Percentiles rank a stretch among this genome's conserved stretches.
phyloP scores from a whole-genome alignment of 2,888 invertebrate species.

The Linyphia triangularis region DNA sequence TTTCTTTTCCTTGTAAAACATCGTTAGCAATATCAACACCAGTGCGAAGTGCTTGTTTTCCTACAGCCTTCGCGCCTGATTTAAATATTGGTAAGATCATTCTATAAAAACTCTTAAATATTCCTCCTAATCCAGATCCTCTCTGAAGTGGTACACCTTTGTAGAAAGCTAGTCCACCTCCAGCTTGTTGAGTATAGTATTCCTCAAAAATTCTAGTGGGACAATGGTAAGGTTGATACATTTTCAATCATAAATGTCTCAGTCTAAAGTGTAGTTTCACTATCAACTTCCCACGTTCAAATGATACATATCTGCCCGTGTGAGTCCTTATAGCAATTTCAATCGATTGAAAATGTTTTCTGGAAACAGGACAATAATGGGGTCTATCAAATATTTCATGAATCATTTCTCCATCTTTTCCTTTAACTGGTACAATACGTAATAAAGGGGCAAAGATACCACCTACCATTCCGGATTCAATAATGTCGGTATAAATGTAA shows the following conservation, averaged over 20 bases:
- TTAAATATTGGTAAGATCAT: slow-evolving; percentile 24
- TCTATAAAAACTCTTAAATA: slow-evolving; percentile 29
- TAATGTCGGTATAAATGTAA: slow-evolving; percentile 77
- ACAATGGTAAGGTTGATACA: slow-evolving; percentile 23
- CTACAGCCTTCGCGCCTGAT: slow-evolving; percentile 29
- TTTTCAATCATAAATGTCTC: slow-evolving; percentile 2
- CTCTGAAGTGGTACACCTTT: slow-evolving; percentile 4
- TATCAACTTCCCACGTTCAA: slow-evolving; percentile 29
- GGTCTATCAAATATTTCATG: slow-evolving; percentile 7
- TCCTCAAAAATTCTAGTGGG: slow-evolving; percentile 24
- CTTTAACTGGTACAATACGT: slow-evolving; percentile 76
- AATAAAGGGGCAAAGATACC: slow-evolving; percentile 77
- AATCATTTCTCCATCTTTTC: slow-evolving; percentile 19
- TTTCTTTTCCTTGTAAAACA: slow-evolving; percentile 13
- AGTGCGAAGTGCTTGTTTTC: slow-evolving; percentile 45
- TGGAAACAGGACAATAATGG: slow-evolving; percentile 17
- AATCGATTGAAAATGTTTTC: slow-evolving; percentile 6
- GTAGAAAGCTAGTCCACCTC: slow-evolving; percentile 26
- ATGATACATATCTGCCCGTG: slow-evolving; percentile 20
- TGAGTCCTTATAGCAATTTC: slow-evolving; percentile 24
- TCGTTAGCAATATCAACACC: slow-evolving; percentile 31
- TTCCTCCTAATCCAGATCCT: slow-evolving; percentile 35
- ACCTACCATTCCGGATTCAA: slow-evolving; percentile 76
- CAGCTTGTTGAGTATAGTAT: slow-evolving; percentile 1
- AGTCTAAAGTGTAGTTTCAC: slow-evolving; percentile 28